phyloP scores from a whole-genome alignment of 2,888 invertebrate species.

The Eilema depressum region DNA sequence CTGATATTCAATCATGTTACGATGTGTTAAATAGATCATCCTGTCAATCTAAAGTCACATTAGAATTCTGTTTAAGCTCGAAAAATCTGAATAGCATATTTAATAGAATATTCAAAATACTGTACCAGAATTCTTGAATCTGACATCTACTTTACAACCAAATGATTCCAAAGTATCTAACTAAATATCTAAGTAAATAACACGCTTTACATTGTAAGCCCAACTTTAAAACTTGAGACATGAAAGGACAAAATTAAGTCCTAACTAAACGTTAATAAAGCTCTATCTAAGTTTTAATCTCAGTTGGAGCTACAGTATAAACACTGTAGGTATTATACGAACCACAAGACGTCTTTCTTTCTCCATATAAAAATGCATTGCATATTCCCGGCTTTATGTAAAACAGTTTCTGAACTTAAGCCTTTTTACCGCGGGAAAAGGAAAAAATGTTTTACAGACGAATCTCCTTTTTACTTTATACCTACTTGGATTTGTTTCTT shows the following conservation, averaged over 20 bases:
- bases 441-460: slow-evolving; percentile 49
- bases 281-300: slow-evolving; percentile 50
- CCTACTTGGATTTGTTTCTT: slow-evolving; percentile 48
- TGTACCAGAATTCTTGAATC: too few species aligned
- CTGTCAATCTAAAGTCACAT: too few species aligned
- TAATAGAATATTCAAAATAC: too few species aligned
- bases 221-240: slow-evolving; percentile 23
- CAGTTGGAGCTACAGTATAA: slow-evolving; percentile 16
- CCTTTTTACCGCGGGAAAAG: slow-evolving; percentile 50
- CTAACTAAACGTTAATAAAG: slow-evolving; percentile 36
- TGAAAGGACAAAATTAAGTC: slow-evolving; percentile 29
- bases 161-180: too few species aligned
- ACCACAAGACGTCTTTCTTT: slow-evolving; percentile 35
- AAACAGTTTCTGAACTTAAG: slow-evolving; percentile 61
- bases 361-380: slow-evolving; percentile 56
- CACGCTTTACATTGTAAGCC: background rate
- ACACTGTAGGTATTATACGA: slow-evolving; percentile 40
- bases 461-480: slow-evolving; percentile 52
- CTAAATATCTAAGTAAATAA: background rate
- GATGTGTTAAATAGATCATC: too few species aligned
- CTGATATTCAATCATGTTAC: too few species aligned
- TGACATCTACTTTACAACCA: too few species aligned
- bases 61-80: too few species aligned
- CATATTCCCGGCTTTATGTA: slow-evolving; percentile 56
- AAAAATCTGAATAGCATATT: too few species aligned